phyloP scores from a whole-genome alignment of 2,113 vertebrate species.

The Pelvicachromis taeniatus region DNA sequence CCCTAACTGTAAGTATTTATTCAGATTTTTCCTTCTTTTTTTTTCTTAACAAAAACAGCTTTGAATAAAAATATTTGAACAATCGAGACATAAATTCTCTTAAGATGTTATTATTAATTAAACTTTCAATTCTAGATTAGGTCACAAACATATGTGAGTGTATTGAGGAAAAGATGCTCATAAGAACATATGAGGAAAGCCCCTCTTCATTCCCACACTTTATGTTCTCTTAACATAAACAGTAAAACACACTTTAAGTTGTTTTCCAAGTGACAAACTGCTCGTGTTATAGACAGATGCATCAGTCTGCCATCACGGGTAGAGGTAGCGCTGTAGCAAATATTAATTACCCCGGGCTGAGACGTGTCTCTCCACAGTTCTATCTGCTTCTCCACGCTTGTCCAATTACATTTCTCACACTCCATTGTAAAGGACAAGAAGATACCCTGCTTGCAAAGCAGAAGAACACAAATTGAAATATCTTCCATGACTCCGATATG shows the following conservation, averaged over 20 bases:
- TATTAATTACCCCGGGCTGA: constrained; percentile 69
- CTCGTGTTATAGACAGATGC: constrained; percentile 58
- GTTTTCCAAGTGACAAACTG: constrained; percentile 21
- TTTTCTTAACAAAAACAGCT: background rate
- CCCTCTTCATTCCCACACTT: background rate
- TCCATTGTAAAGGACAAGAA: constrained; percentile 67
- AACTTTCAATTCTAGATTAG: background rate
- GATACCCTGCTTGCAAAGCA: constrained; percentile 46
- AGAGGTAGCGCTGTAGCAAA: constrained; percentile 40
- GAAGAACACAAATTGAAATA: constrained; percentile 65
- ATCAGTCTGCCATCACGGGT: constrained; percentile 55
- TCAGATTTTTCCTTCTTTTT: background rate
- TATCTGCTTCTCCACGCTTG: constrained; percentile 62
- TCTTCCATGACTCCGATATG: constrained; percentile 20
- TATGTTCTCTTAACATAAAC: constrained; percentile 1
- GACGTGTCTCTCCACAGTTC: constrained; percentile 48
- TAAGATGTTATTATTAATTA: background rate
- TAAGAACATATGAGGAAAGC: background rate
- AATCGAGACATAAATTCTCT: background rate
- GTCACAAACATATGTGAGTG: background rate
- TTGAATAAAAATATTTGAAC: background rate
- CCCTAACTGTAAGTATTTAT: background rate
- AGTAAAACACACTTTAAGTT: constrained; percentile 26
- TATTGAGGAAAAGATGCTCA: background rate
- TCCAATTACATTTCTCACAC: constrained; percentile 69